Evolutionary conservation across 2,888 invertebrate genomes (phyloP), one percentile per base, ranked within the genome.

Genomic region (Cremastinae sp.): DNA sequence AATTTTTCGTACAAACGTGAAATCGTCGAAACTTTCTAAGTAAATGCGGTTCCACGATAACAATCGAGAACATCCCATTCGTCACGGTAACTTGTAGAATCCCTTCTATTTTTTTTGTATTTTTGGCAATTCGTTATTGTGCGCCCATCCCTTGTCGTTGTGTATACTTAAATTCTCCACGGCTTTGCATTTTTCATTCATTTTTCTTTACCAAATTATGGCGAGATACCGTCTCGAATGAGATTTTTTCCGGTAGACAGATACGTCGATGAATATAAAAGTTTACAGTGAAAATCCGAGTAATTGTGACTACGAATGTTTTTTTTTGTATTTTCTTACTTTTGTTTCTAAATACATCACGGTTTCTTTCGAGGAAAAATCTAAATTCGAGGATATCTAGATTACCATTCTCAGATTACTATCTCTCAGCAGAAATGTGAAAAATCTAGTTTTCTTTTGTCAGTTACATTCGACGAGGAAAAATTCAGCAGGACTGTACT

Each of bases 231-330:
- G 68, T 68, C 62, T 62, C 72, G 72, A 76, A 69, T 73, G 72
- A 73, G 62, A 73, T 73, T 70, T 58, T 35, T 28, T 47, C 55
- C 69, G 58, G 51, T 16, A 16, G 14, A 51, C 43, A 41, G 55
- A 10, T 58, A 56, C 64, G 62, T 76, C 73, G 59, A 73, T 73
- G 69, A 73, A 76, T 76, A 76, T 41, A 76, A 76, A 76, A 76
- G 73, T 76, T 73, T 61, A 76, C 73, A 73, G 65, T 76, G 73
- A 73, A 73, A 65, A 73, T 70, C 55, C 53, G 75, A 69, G 14
- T 55, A 70, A 69, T 59, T 61, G 58, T 51, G 16, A 12, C 45
- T 49, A 71, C 43, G 16, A 61, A 37, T 75, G 64, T 45, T 61
- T 59, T 39, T n/a, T 51, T 69, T 41, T 39, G 56, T 56, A 16